Evolutionary conservation across 2,797 vertebrate genomes (phyloP).

Genomic region (Hypotaenidia philippensis): DNA sequence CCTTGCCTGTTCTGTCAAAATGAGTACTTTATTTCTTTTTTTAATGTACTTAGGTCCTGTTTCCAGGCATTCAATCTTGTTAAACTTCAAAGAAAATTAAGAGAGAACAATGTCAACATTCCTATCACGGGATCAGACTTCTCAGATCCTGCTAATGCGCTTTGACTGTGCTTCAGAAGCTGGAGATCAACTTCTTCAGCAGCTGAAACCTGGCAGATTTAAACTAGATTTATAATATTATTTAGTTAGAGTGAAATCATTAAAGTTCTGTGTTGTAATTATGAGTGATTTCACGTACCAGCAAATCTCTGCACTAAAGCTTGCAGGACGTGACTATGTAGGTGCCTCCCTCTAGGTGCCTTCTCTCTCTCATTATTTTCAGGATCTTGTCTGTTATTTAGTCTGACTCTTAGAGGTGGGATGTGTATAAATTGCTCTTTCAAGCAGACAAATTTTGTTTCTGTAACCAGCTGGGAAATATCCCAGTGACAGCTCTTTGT

Average conservation of each 20-base stretch:
- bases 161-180: constrained; percentile 7
- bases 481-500: neutral
- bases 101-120: neutral
- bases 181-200: constrained; percentile 3
- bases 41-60: neutral
- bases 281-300: neutral
- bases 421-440: neutral
- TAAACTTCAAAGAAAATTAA: neutral
- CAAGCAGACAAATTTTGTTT: neutral
- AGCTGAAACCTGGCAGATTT: constrained; percentile 12
- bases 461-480: neutral
- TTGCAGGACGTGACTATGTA: neutral
- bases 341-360: neutral
- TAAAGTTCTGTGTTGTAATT: neutral
- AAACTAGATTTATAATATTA: neutral
- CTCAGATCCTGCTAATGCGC: constrained; percentile 5
- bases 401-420: neutral
- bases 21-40: neutral
- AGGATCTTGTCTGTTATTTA: neutral
- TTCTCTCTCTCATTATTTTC: neutral
- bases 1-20: neutral
- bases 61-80: neutral
- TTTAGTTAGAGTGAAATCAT: constrained; percentile 17
- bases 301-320: neutral
- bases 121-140: neutral